These are phyloP conservation scores for Harpagifer antarcticus DNA, from an alignment of 2,797 vertebrate species.

Conservation along the genomic window DNA sequence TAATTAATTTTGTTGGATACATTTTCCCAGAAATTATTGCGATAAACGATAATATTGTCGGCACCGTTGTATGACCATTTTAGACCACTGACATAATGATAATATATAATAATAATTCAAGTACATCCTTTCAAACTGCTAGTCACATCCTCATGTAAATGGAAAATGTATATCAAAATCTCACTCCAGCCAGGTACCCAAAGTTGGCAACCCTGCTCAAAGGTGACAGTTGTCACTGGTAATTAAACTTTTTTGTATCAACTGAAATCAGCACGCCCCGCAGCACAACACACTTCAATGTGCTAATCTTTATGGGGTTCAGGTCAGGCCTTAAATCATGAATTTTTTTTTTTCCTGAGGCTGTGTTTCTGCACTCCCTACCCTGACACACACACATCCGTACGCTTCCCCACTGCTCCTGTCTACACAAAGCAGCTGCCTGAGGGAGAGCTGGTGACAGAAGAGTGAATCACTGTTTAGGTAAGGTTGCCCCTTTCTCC, in stretches of 20 bases:
- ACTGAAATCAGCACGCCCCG: slow-evolving; percentile 3
- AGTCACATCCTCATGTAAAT: too few species aligned
- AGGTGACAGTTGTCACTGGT: slow-evolving; percentile 27
- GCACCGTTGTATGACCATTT: too few species aligned
- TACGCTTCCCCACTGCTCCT: slow-evolving; percentile 26
- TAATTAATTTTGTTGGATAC: too few species aligned
- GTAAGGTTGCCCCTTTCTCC: slow-evolving; percentile 42
- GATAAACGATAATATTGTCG: too few species aligned
- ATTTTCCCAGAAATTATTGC: too few species aligned
- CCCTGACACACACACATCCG: slow-evolving; percentile 11
- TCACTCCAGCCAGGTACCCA: too few species aligned
- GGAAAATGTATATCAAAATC: too few species aligned
- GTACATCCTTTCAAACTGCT: too few species aligned
- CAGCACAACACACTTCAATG: slow-evolving; percentile 7
- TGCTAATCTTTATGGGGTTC: slow-evolving; percentile 27
- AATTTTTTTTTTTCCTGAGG: slow-evolving; percentile 26
- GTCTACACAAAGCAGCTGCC: slow-evolving; percentile 59
- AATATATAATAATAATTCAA: too few species aligned
- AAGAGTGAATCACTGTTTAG: slow-evolving; percentile 68
- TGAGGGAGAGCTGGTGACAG: slow-evolving; percentile 55
- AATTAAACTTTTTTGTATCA: slow-evolving; percentile 10
- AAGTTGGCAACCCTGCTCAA: too few species aligned
- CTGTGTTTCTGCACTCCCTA: slow-evolving; percentile 22
- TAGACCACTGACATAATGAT: too few species aligned
- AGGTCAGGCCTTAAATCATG: not conserved